phyloP scores from a whole-genome alignment of 2,113 vertebrate species.

The Megaleporinus macrocephalus region DNA sequence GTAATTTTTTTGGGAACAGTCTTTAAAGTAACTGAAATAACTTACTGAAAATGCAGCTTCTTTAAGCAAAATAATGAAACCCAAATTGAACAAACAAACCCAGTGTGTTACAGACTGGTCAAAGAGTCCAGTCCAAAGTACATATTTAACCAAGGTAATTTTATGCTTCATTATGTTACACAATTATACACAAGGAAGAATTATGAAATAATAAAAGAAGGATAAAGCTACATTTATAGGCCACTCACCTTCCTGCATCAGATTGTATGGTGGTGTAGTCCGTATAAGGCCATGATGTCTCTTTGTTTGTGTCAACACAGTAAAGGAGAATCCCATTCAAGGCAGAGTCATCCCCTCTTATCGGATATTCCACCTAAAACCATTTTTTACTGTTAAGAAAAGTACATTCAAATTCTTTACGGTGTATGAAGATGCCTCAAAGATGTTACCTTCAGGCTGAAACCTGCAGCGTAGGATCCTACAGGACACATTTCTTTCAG shows the following conservation, averaged over 20 bases:
- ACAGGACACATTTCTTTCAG: constrained; percentile 40
- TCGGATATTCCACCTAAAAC: constrained; percentile 44
- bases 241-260: constrained; percentile 35
- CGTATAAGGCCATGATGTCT: constrained; percentile 22
- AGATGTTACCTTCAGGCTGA: constrained; percentile 48
- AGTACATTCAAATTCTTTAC: background rate
- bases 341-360: constrained; percentile 53
- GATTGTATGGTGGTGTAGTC: constrained; percentile 48
- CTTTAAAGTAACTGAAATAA: background rate
- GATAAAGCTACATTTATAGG: background rate
- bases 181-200: background rate
- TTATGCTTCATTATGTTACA: no score
- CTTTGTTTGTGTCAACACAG: constrained; percentile 19
- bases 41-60: no score
- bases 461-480: constrained; percentile 40
- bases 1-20: no score
- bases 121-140: no score
- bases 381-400: background rate
- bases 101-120: no score
- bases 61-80: no score
- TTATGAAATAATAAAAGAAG: background rate
- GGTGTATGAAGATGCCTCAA: no score
- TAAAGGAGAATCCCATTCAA: constrained; percentile 55
- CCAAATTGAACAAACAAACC: no score
- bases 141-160: no score